phyloP scores from a whole-genome alignment of 2,888 invertebrate genomes.

The Lasioglossum vierecki region DNA sequence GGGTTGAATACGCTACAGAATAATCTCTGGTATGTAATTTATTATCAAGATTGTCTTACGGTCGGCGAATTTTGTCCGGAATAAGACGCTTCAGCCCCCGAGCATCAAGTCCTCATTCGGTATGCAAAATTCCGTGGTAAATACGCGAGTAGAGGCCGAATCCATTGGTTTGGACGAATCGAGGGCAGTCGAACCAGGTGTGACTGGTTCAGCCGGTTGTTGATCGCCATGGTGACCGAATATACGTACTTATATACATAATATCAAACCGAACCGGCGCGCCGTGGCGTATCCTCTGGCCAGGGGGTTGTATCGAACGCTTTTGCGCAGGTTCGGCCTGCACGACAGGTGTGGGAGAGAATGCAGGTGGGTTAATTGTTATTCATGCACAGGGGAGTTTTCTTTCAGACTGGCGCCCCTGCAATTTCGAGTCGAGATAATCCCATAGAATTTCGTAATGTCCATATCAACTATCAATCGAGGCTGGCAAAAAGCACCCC shows the following conservation, averaged over 20 bases:
- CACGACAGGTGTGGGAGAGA: conserved; percentile 49
- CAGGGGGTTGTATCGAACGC: conserved; percentile 54
- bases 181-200: conserved; percentile 26
- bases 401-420: conserved; percentile 22
- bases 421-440: conserved; percentile 18
- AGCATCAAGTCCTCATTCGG: neutral
- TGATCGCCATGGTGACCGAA: conserved; percentile 71
- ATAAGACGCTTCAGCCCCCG: neutral
- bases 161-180: neutral
- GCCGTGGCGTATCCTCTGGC: conserved; percentile 22
- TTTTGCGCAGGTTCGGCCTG: conserved; percentile 43
- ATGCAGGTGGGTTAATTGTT: conserved; percentile 50
- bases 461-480: conserved; percentile 29
- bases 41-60: neutral
- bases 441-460: conserved; percentile 26
- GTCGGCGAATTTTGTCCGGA: neutral
- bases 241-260: conserved; percentile 16
- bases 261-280: conserved; percentile 41
- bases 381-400: conserved; percentile 33
- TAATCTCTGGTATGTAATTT: neutral
- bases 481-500: neutral
- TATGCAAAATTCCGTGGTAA: neutral
- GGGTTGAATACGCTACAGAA: neutral
- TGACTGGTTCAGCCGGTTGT: conserved; percentile 53
- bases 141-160: neutral